Percentiles rank a stretch among this genome's conserved stretches.
Conservation (phyloP, 2,797 vertebrate species). For the Mustela erminea region DNA sequence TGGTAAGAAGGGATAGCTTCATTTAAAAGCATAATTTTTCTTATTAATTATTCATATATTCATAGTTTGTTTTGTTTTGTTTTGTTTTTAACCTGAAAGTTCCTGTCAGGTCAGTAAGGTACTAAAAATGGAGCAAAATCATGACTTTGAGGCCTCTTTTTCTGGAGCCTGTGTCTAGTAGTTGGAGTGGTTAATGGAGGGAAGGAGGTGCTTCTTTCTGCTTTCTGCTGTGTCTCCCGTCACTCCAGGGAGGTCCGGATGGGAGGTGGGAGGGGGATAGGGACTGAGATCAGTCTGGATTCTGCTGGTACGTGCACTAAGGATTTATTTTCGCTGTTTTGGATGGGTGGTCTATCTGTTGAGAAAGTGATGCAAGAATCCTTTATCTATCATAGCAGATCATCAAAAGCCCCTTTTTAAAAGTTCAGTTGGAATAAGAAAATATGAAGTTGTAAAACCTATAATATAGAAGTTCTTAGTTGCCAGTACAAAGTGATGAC, state of each 20-base stretch:
- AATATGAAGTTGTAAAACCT: conserved; percentile 71
- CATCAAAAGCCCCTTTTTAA: conserved; percentile 71
- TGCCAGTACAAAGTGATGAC: conserved; percentile 76
- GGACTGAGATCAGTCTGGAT: conserved; percentile 24
- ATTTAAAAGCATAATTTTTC: neutral
- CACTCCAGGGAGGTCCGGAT: conserved; percentile 55
- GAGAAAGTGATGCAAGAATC: conserved; percentile 57
- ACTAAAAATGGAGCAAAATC: neutral
- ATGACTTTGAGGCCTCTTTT: neutral
- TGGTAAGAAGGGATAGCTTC: neutral
- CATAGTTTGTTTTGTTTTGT: neutral
- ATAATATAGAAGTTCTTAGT: conserved; percentile 75
- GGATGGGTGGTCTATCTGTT: conserved; percentile 65
- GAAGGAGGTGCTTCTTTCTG: neutral
- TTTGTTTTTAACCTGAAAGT: neutral
- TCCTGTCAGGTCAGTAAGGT: neutral
- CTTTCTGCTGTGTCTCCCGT: neutral
- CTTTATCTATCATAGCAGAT: conserved; percentile 63
- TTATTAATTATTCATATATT: neutral
- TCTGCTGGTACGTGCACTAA: neutral
- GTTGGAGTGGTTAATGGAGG: neutral
- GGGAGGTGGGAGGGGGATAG: conserved; percentile 43
- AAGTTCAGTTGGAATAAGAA: conserved; percentile 76
- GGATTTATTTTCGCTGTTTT: conserved; percentile 63
- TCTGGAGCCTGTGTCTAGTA: neutral